Base-by-base conservation (phyloP, 2,113 vertebrate genomes). In the Xiphias gladius region DNA sequence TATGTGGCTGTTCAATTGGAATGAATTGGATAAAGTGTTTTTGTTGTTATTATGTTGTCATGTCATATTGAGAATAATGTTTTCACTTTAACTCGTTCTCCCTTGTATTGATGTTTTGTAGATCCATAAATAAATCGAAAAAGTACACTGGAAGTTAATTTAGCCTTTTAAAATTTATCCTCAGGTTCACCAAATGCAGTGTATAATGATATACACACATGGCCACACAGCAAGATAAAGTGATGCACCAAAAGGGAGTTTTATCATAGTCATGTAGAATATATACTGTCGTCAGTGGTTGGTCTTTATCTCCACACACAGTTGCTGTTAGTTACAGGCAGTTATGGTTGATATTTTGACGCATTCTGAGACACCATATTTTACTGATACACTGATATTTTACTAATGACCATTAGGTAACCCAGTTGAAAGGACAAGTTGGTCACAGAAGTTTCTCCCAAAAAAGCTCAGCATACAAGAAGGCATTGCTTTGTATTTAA, bases 201-300 rank as follows among this genome's bases (percentile, higher is more conserved):
- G 16, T 13, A 10, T 68, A 1, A 20, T 19, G 16, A 35, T 17
- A 59, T 35, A n/a, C 7, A 43, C 3, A 73, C 3, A 35, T 6
- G 48, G 7, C 0, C 54, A 76, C 30, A 71, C 12, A 63, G 2
- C 7, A 37, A 70, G 57, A 50, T 26, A 35, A 5, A 52, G 19
- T 43, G n/a, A 64, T 3, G 12, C 28, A 48, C 0, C 7, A 13
- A 17, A 55, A 43, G 28, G 43, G 24, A 46, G 1, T 58, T 84
- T 83, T 62, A 67, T 82, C 43, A 65, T 28, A 19, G 24, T 65
- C 28, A 76, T 54, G 48, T 48, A 69, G 26, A 58, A 19, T 52
- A 59, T 39, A 41, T 52, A 39, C 5, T 52, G 57, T 68, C 22
- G 8, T 37, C 32, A 48, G 3, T 22, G 54, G 28, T 35, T 7